Evolutionary conservation across 2,888 invertebrate genomes (phyloP).

Genomic region (Plebejus anna): DNA sequence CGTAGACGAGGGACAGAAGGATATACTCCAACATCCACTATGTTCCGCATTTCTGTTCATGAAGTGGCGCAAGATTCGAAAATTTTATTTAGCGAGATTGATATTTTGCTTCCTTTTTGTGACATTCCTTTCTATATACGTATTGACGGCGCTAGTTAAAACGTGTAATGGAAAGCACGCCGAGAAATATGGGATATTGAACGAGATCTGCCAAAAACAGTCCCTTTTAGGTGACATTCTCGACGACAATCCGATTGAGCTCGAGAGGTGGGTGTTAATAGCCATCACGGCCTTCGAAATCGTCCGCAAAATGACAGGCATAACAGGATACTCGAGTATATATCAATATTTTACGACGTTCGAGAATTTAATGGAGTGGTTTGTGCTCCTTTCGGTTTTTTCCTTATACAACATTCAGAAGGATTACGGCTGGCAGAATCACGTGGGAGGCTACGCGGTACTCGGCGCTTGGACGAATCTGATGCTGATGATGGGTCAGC

Average conservation of each 20-base stretch:
- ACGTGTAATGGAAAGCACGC: conserved; percentile 79
- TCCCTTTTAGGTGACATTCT: conserved; percentile 86
- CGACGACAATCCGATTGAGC: conserved; percentile 87
- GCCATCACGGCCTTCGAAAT: conserved; percentile 89
- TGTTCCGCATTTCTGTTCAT: conserved; percentile 93
- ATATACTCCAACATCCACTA: conserved; percentile 90
- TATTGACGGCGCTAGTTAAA: conserved; percentile 87
- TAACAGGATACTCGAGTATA: conserved; percentile 88
- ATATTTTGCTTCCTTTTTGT: conserved; percentile 90
- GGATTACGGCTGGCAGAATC: conserved; percentile 91
- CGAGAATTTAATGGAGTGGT: conserved; percentile 93
- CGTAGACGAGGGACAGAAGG: conserved; percentile 93
- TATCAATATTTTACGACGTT: conserved; percentile 89
- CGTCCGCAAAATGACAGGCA: conserved; percentile 87
- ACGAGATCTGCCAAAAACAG: conserved; percentile 86
- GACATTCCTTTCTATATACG: conserved; percentile 88
- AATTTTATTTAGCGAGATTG: conserved; percentile 90
- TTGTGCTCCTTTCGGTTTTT: conserved; percentile 90
- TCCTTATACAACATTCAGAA: conserved; percentile 88
- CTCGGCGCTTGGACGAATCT: conserved; percentile 92
- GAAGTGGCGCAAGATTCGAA: conserved; percentile 94
- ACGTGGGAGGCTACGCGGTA: conserved; percentile 91
- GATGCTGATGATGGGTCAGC: conserved; percentile 93
- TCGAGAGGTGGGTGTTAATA: conserved; percentile 89
- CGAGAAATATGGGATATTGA: conserved; percentile 77